phyloP scores from a whole-genome alignment of 1,140 invertebrate species.

The Drosophila bipectinata region DNA sequence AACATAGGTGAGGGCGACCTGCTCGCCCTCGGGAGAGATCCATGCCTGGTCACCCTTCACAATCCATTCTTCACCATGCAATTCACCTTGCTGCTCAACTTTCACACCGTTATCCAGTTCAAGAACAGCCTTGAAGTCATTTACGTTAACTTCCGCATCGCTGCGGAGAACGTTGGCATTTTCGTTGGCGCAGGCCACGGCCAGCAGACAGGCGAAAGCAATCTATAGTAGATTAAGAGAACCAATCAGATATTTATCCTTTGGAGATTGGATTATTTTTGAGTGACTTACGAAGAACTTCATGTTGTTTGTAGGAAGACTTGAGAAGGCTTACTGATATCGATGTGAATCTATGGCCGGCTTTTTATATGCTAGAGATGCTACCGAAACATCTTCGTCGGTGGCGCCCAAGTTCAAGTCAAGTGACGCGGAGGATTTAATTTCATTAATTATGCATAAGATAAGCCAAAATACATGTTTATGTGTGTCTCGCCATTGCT shows the following conservation, averaged over 20 bases:
- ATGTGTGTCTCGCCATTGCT: slow-evolving; percentile 22
- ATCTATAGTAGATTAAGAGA: slow-evolving; percentile 30
- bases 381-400: slow-evolving; percentile 6
- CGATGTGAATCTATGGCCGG: slow-evolving; percentile 1
- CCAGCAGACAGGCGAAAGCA: slow-evolving; percentile 70
- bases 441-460: slow-evolving; percentile 65
- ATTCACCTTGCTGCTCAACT: slow-evolving; percentile 89
- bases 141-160: slow-evolving; percentile 45
- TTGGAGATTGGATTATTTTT: neutral
- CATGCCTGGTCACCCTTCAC: slow-evolving; percentile 90
- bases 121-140: slow-evolving; percentile 81
- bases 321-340: slow-evolving; percentile 66
- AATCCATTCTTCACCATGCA: slow-evolving; percentile 87
- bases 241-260: slow-evolving; percentile 5
- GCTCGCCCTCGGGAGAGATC: slow-evolving; percentile 88
- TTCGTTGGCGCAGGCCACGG: slow-evolving; percentile 60
- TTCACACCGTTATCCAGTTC: slow-evolving; percentile 92
- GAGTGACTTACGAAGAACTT: slow-evolving; percentile 73
- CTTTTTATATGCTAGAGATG: slow-evolving; percentile 57
- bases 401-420: slow-evolving; percentile 41
- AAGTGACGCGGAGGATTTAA: slow-evolving; percentile 35
- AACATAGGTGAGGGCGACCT: slow-evolving; percentile 73
- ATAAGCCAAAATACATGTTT: slow-evolving; percentile 55
- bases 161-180: slow-evolving; percentile 40
- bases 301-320: slow-evolving; percentile 70